Conservation (phyloP, 2,797 vertebrate genomes). For the Gallinago solitaria region DNA sequence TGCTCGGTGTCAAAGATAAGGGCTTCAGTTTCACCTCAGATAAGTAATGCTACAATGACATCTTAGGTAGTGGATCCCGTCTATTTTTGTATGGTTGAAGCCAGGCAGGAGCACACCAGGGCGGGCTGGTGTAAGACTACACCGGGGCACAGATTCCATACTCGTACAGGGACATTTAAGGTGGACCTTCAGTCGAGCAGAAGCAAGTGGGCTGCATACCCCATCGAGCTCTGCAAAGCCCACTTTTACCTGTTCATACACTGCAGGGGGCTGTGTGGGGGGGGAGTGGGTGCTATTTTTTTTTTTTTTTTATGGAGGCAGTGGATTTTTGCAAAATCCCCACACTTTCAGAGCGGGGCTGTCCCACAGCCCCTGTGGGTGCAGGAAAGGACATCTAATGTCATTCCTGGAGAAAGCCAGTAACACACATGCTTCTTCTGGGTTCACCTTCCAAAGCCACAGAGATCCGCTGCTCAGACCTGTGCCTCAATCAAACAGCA, state of each 20-base stretch:
- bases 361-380: accelerated
- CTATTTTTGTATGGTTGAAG: constrained; percentile 57
- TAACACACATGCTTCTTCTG: accelerated
- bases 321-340: accelerated
- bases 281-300: neutral
- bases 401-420: neutral
- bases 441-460: neutral
- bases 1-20: neutral
- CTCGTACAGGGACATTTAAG: constrained; percentile 49
- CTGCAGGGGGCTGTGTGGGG: too few species aligned
- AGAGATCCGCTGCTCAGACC: neutral
- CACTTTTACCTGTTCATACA: neutral
- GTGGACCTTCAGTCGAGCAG: neutral
- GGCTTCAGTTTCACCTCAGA: constrained; percentile 53
- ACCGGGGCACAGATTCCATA: constrained; percentile 38
- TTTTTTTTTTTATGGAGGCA: accelerated
- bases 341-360: accelerated
- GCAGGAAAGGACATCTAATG: too few species aligned
- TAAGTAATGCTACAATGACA: constrained; percentile 28
- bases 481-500: neutral
- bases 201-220: neutral
- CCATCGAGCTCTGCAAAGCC: neutral
- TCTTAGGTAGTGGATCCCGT: constrained; percentile 36
- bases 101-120: constrained; percentile 37
- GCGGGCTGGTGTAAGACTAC: constrained; percentile 57